Evolutionary conservation across 2,797 vertebrate species (phyloP).

Genomic region (Enteromius viviparus): DNA sequence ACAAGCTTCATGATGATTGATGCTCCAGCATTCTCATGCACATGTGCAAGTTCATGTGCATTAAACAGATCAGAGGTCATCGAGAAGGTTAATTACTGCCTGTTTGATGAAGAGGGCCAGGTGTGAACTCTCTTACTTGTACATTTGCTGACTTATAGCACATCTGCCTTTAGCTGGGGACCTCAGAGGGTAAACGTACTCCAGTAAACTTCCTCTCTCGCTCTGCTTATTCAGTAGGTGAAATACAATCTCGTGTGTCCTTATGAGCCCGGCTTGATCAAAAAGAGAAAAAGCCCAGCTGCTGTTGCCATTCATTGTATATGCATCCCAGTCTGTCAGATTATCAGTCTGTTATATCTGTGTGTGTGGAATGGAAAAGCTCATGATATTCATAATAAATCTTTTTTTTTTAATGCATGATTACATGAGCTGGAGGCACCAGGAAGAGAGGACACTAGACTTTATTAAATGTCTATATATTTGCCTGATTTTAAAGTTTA

Average conservation of each 20-base stretch:
- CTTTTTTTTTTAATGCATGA: neutral
- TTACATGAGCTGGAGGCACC: neutral
- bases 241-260: slow-evolving; percentile 37
- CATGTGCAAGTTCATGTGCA: slow-evolving; percentile 23
- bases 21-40: neutral
- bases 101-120: slow-evolving; percentile 34
- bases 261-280: slow-evolving; percentile 4
- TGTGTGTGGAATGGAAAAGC: neutral
- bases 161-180: slow-evolving; percentile 26
- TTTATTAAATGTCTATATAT: neutral
- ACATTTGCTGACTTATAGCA: slow-evolving; percentile 11
- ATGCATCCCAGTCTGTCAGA: neutral
- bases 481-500: neutral
- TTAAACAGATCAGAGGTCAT: neutral
- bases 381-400: slow-evolving; percentile 1
- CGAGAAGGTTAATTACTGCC: slow-evolving; percentile 25
- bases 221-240: slow-evolving; percentile 25
- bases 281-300: slow-evolving; percentile 52
- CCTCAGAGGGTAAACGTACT: slow-evolving; percentile 6
- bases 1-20: slow-evolving; percentile 6
- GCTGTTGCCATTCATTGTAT: slow-evolving; percentile 51
- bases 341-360: slow-evolving; percentile 24
- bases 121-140: slow-evolving; percentile 21
- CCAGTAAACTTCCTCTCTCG: slow-evolving; percentile 1
- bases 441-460: neutral